Conservation (phyloP, 2,113 vertebrate genomes). For the Neotoma lepida region DNA sequence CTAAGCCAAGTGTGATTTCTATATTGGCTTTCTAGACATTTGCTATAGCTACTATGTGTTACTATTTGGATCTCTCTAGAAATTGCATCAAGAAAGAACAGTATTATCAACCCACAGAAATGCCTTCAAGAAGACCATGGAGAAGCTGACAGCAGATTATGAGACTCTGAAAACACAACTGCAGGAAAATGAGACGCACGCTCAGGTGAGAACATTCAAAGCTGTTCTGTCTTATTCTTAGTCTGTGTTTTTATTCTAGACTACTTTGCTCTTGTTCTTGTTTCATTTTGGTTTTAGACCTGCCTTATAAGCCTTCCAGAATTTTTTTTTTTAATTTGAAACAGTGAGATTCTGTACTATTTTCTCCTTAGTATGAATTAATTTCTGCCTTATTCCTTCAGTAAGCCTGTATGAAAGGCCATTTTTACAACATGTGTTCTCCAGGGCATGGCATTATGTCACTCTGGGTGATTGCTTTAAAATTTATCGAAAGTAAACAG, state of each 20-base stretch:
- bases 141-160: conserved; percentile 86
- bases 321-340: conserved; percentile 17
- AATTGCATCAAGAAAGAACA: conserved; percentile 90
- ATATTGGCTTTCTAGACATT: conserved; percentile 31
- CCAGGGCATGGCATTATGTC: neutral
- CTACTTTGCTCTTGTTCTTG: neutral
- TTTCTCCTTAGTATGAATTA: neutral
- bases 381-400: neutral
- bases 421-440: neutral
- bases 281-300: neutral
- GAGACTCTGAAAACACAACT: conserved; percentile 90
- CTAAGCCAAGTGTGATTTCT: conserved; percentile 27
- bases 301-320: neutral
- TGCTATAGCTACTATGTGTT: conserved; percentile 46
- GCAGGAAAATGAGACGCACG: conserved; percentile 95
- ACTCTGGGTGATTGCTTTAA: neutral
- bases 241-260: neutral
- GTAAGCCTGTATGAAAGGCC: neutral
- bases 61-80: conserved; percentile 84
- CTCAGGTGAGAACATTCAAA: conserved; percentile 87
- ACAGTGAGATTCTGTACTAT: neutral
- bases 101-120: conserved; percentile 85
- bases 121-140: conserved; percentile 89
- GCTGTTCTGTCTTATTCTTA: neutral
- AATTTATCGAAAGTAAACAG: conserved; percentile 42